These are phyloP conservation scores for Trididemnum clinides DNA, from an alignment of 23 tunicate genomes.

Conservation along the genomic window DNA sequence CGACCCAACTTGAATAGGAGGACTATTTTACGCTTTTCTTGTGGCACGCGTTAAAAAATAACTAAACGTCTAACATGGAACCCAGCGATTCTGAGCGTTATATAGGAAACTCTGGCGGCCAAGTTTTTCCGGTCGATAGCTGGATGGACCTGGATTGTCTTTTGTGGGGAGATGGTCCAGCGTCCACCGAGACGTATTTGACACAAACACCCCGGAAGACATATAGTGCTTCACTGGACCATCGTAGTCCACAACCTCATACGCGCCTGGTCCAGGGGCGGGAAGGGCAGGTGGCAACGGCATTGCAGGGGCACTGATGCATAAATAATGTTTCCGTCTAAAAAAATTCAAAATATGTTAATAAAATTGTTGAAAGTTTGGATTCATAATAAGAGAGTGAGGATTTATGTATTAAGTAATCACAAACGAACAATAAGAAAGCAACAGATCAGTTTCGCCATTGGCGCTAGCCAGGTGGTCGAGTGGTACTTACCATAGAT, in stretches of 20 bases:
- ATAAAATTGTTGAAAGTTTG: too few relatives aligned
- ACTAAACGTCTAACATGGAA: slow-evolving; percentile 8
- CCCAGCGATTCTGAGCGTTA: slow-evolving; percentile 78
- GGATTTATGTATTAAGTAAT: too few relatives aligned
- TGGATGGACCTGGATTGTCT: slow-evolving; percentile 91
- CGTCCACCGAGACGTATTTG: slow-evolving; percentile 90
- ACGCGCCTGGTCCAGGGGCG: slow-evolving; percentile 86
- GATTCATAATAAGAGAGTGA: too few relatives aligned
- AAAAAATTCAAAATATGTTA: not conserved
- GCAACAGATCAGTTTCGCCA: too few relatives aligned
- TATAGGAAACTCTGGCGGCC: slow-evolving; percentile 93
- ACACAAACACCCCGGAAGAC: slow-evolving; percentile 95
- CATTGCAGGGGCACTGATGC: slow-evolving; percentile 94
- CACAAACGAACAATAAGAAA: too few relatives aligned
- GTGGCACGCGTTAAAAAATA: too few relatives aligned
- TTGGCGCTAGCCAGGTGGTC: too few relatives aligned
- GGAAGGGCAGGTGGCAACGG: slow-evolving; percentile 70
- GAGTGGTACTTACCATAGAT: too few relatives aligned
- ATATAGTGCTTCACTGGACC: slow-evolving; percentile 85
- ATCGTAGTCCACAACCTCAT: slow-evolving; percentile 77
- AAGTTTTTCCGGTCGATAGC: slow-evolving; percentile 72
- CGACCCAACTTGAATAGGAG: too few relatives aligned
- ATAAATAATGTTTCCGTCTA: slow-evolving; percentile 88
- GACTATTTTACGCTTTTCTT: too few relatives aligned
- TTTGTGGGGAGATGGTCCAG: slow-evolving; percentile 52